A percentile compares a stretch with the other conserved stretches of the same genome.
Evolutionary conservation across 2,797 vertebrate genomes (phyloP).

Genomic region (Alfaro cultratus): DNA sequence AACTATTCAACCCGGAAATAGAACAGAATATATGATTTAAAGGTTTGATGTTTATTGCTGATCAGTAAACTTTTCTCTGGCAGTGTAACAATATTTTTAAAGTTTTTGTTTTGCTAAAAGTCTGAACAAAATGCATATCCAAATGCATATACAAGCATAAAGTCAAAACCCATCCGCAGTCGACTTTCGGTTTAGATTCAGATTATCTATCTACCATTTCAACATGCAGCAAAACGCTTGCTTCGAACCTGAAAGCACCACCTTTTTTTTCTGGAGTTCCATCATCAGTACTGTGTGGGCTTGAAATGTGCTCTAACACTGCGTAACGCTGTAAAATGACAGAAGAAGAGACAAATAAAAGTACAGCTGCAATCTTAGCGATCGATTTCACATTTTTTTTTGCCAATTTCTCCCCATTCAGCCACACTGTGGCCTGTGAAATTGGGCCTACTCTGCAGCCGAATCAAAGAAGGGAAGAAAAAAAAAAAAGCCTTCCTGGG

Average conservation of each 20-base stretch:
- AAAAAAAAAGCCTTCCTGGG: slow-evolving; percentile 78
- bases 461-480: slow-evolving; percentile 69
- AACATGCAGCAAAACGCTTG: not conserved
- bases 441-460: slow-evolving; percentile 83
- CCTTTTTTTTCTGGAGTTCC: slow-evolving; percentile 40
- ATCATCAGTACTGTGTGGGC: slow-evolving; percentile 74
- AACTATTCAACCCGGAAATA: not conserved
- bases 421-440: slow-evolving; percentile 84
- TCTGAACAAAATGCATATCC: not conserved
- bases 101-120: not conserved
- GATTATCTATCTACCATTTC: slow-evolving; percentile 3
- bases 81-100: not conserved
- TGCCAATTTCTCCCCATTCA: slow-evolving; percentile 85
- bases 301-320: slow-evolving; percentile 77
- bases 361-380: slow-evolving; percentile 85
- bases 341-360: slow-evolving; percentile 86
- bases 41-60: not conserved
- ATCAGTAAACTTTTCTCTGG: not conserved
- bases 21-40: not conserved
- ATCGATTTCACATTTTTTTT: slow-evolving; percentile 87
- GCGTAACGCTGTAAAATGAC: slow-evolving; percentile 78
- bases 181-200: not conserved
- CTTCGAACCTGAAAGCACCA: slow-evolving; percentile 18
- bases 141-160: not conserved
- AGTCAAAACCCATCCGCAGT: not conserved